Base-by-base conservation (phyloP, 2,888 invertebrate genomes). In the Emmelina monodactyla region DNA sequence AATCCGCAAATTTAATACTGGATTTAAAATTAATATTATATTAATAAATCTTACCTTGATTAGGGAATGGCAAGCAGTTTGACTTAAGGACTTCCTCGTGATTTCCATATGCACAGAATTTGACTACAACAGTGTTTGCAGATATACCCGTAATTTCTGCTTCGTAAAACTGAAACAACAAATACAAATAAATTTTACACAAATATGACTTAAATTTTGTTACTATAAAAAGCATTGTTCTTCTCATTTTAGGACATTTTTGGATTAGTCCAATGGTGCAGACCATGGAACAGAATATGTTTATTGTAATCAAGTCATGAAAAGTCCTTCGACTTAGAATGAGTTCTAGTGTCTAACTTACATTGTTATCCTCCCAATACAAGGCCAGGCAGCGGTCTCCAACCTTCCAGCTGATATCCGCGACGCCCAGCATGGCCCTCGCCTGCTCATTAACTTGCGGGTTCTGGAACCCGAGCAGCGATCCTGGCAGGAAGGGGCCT, bases 321-420 rank as follows among this genome's bases (percentile, higher is more conserved):
- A n/a, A n/a, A n/a, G n/a, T n/a, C n/a, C n/a, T n/a, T n/a, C n/a
- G n/a, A n/a, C n/a, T n/a, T n/a, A n/a, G n/a, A n/a, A n/a, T n/a
- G n/a, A n/a, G n/a, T n/a, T n/a, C n/a, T n/a, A n/a, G n/a, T n/a
- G n/a, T n/a, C n/a, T n/a, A 25, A 55, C 82, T 80, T 60, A 91
- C 93, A 76, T 87, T 87, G 54, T 90, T 88, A 70, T 94, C 94
- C 64, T 94, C 94, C 94, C 94, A 94, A 69, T 95, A 95, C 55
- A 92, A 91, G 5, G 94, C 94, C 68, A 93, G 82, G 57, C 93
- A 93, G 40, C 88, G 84, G 58, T 94, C 93, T 9, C 92, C 93
- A 33, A 86, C 73, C 56, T 87, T 88, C 91, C 91, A 92, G 45
- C 80, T 81, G 62, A 75, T 66, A 31, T 78, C 76, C 0, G 82